A percentile compares a stretch with the other conserved stretches of the same genome.
phyloP scores from a whole-genome alignment of 1,140 invertebrate species.

The Microplitis demolitor region DNA sequence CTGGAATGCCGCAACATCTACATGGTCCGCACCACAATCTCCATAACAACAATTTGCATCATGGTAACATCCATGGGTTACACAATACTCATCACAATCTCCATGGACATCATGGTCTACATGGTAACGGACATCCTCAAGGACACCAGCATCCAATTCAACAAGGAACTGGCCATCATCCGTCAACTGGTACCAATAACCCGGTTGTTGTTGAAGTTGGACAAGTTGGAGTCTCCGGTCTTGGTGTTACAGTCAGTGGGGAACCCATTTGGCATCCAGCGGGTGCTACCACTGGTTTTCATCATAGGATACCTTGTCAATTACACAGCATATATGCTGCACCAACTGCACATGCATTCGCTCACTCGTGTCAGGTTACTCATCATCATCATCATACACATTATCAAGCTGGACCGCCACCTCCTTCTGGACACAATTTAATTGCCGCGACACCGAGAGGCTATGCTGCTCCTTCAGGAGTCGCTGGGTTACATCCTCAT shows the following conservation, averaged over 20 bases:
- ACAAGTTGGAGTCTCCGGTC: conserved; percentile 52
- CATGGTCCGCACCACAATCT: conserved; percentile 44
- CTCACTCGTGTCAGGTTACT: conserved; percentile 56
- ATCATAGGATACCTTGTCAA: conserved; percentile 49
- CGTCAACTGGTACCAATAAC: conserved; percentile 50
- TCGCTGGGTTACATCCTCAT: conserved; percentile 51
- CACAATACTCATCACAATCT: conserved; percentile 45
- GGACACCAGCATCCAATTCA: no score
- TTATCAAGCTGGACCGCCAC: conserved; percentile 44
- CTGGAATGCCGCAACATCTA: conserved; percentile 46
- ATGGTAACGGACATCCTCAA: no score
- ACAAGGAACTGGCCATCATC: conserved; percentile 45
- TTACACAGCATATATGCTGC: conserved; percentile 53
- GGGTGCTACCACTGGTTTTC: conserved; percentile 43
- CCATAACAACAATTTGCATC: conserved; percentile 42
- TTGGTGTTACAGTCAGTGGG: conserved; percentile 51
- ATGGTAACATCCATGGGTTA: conserved; percentile 36
- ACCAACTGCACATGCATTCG: conserved; percentile 51
- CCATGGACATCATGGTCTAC: no score
- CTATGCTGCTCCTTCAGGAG: conserved; percentile 49
- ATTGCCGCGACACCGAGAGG: conserved; percentile 52
- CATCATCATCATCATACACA: conserved; percentile 53
- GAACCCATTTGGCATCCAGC: conserved; percentile 55
- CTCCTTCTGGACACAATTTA: conserved; percentile 50
- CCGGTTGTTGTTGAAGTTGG: conserved; percentile 55